Percentiles rank a stretch among this genome's conserved stretches.
Evolutionary conservation across 1,140 invertebrate species (phyloP).

Genomic region (Pteromalus puparum): DNA sequence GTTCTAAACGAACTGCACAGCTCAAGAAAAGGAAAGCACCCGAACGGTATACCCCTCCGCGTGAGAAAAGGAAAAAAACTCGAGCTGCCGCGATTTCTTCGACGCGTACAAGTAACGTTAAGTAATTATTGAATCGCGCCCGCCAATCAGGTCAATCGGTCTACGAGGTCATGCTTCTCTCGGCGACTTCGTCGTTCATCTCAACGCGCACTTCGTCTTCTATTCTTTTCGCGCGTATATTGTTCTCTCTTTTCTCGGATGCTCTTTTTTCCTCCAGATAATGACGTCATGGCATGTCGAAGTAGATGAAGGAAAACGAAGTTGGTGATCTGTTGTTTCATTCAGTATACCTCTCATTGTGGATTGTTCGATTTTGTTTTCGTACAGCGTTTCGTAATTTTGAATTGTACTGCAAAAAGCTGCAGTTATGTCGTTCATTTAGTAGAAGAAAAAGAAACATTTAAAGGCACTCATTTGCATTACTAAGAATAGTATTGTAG

Average conservation of each 20-base stretch:
- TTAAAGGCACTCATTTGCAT: too few relatives aligned
- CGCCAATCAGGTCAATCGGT: constrained; percentile 71
- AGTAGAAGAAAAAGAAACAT: too few relatives aligned
- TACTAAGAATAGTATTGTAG: too few relatives aligned
- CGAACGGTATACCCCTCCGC: background rate
- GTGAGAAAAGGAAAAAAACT: background rate
- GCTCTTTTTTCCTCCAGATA: background rate
- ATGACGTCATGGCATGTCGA: background rate
- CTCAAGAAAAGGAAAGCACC: background rate
- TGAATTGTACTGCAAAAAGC: too few relatives aligned
- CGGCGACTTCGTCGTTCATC: background rate
- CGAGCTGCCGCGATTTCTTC: constrained; percentile 9
- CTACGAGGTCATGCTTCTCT: constrained; percentile 60
- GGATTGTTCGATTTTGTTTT: too few relatives aligned
- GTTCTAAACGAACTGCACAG: background rate
- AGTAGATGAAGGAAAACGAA: background rate
- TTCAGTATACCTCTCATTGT: too few relatives aligned
- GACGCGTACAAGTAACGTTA: constrained; percentile 57
- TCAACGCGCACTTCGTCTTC: background rate
- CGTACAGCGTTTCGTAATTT: too few relatives aligned
- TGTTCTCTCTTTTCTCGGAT: background rate
- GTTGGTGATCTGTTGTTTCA: background rate
- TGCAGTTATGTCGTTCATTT: too few relatives aligned
- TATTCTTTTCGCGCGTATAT: background rate
- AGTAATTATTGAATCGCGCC: constrained; percentile 72